Conservation (phyloP, 1,140 invertebrate species). For the Cherax quadricarinatus region DNA sequence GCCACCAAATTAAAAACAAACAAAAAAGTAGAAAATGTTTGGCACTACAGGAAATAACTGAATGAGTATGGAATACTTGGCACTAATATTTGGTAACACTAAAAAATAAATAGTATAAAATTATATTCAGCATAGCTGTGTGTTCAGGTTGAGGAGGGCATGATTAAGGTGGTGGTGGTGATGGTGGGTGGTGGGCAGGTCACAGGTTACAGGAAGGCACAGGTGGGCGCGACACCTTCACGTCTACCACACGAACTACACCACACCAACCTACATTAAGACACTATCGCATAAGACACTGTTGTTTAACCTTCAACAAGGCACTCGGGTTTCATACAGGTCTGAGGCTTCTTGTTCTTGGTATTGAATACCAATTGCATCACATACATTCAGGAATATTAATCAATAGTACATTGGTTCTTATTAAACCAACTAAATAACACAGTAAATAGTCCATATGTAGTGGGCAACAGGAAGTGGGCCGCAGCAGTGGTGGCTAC, state of each 20-base stretch:
- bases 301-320: slow-evolving; percentile 60
- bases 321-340: slow-evolving; percentile 60
- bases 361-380: slow-evolving; percentile 60
- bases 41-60: slow-evolving; percentile 69
- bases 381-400: slow-evolving; percentile 56
- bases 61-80: slow-evolving; percentile 66
- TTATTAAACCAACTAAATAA: slow-evolving; percentile 41
- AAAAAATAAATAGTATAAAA: slow-evolving; percentile 69
- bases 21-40: slow-evolving; percentile 55
- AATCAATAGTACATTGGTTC: slow-evolving; percentile 41
- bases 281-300: slow-evolving; percentile 63
- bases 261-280: slow-evolving; percentile 58
- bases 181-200: neutral
- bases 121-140: slow-evolving; percentile 61
- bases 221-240: neutral
- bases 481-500: neutral
- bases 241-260: slow-evolving; percentile 17
- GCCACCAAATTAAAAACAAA: slow-evolving; percentile 51
- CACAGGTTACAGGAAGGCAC: neutral
- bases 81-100: slow-evolving; percentile 69
- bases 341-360: slow-evolving; percentile 46
- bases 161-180: slow-evolving; percentile 1
- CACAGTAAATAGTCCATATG: slow-evolving; percentile 32
- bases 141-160: slow-evolving; percentile 43
- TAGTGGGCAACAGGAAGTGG: slow-evolving; percentile 16